Evolutionary conservation across 2,797 vertebrate genomes (phyloP).

Genomic region (Limosa lapponica): DNA sequence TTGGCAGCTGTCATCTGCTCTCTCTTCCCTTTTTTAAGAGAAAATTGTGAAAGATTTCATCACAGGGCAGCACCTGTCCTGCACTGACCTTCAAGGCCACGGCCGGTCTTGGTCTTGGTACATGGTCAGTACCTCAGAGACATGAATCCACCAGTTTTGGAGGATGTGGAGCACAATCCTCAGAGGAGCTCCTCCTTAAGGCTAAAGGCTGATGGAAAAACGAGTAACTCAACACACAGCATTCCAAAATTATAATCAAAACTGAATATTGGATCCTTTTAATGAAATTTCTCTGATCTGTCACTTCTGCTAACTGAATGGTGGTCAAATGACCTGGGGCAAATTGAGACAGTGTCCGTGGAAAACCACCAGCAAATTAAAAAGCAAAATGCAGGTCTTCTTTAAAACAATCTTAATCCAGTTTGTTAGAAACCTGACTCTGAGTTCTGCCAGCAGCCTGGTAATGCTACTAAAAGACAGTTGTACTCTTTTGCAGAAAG

Average conservation of each 20-base stretch:
- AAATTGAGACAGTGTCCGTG: not conserved
- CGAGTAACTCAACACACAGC: not conserved
- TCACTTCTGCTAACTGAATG: not conserved
- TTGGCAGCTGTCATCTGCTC: not conserved
- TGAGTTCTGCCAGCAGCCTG: not conserved
- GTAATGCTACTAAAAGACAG: not conserved
- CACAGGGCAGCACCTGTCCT: not conserved
- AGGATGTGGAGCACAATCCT: fast-evolving
- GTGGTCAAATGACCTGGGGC: not conserved
- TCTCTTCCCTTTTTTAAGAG: not conserved
- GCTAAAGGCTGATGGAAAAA: not conserved
- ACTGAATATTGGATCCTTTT: not conserved
- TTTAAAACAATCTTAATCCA: not conserved
- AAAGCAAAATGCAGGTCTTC: not conserved
- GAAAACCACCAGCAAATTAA: not conserved
- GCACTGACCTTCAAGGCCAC: not conserved
- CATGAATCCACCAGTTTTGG: not conserved
- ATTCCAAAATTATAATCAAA: not conserved
- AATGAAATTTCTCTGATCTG: not conserved
- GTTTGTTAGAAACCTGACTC: not conserved
- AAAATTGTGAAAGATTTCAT: not conserved
- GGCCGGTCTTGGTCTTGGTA: not conserved
- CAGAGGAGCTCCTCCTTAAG: not conserved
- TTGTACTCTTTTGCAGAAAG: not conserved
- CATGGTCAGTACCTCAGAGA: fast-evolving